These are phyloP conservation scores for Drosophila nebulosa DNA, from an alignment of 1,140 invertebrate genomes.

Conservation along the genomic window DNA sequence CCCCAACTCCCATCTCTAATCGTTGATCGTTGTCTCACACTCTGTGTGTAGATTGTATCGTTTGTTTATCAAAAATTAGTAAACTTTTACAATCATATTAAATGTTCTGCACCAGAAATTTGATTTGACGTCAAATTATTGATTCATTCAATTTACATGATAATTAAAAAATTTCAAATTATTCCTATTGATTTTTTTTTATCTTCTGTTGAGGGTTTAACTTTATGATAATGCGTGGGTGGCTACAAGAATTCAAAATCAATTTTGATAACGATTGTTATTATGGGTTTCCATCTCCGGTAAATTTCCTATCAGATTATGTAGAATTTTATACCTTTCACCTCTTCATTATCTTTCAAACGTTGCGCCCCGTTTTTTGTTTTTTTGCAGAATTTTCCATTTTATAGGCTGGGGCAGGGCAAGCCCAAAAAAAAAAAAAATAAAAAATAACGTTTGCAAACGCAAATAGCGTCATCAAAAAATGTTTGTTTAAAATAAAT, in stretches of 20 bases:
- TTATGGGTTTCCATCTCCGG: neutral
- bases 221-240: constrained; percentile 8
- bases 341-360: neutral
- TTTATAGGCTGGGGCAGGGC: constrained; percentile 39
- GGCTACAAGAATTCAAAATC: neutral
- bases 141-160: constrained; percentile 64
- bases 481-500: constrained; percentile 67
- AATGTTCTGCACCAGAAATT: constrained; percentile 51
- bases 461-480: constrained; percentile 61
- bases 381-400: constrained; percentile 54
- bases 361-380: constrained; percentile 1
- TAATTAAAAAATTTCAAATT: constrained; percentile 42
- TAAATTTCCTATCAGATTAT: neutral
- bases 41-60: constrained; percentile 1
- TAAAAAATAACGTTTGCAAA: constrained; percentile 33
- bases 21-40: neutral
- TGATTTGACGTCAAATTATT: constrained; percentile 60
- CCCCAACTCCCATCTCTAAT: neutral
- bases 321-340: neutral
- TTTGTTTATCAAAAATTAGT: constrained; percentile 56
- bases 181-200: constrained; percentile 12
- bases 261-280: neutral
- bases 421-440: constrained; percentile 56
- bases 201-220: too few relatives aligned
- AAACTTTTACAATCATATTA: constrained; percentile 50